A percentile compares a stretch with the other conserved stretches of the same genome.
phyloP scores from a whole-genome alignment of 1,140 invertebrate species.

The Drosophila setifemur region DNA sequence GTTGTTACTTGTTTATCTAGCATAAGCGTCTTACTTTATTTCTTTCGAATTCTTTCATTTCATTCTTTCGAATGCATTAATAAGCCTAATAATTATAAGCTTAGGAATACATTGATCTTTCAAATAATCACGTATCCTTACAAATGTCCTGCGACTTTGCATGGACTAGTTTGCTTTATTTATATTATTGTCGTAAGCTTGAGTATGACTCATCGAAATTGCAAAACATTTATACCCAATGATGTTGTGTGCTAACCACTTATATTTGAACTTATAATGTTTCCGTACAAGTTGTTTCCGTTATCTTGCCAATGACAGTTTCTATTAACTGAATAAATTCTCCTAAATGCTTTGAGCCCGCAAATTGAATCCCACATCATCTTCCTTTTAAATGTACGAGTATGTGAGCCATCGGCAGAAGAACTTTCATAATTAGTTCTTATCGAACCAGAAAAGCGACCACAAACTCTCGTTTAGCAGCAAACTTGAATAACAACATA shows the following conservation, averaged over 20 bases:
- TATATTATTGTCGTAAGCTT: constrained; percentile 2
- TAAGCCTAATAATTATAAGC: too few relatives aligned
- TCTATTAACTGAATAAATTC: constrained; percentile 15
- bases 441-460: constrained; percentile 34
- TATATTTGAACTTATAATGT: constrained; percentile 35
- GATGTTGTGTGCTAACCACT: constrained; percentile 3
- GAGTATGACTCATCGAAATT: constrained; percentile 17
- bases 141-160: too few relatives aligned
- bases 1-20: too few relatives aligned
- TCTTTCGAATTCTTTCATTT: too few relatives aligned
- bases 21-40: too few relatives aligned
- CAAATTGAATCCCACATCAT: constrained; percentile 4
- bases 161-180: not conserved
- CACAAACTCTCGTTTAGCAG: constrained; percentile 33
- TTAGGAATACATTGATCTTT: too few relatives aligned
- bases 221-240: constrained; percentile 15
- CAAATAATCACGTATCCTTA: too few relatives aligned
- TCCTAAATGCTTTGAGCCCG: not conserved
- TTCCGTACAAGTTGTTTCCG: constrained; percentile 6
- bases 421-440: constrained; percentile 47
- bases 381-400: not conserved
- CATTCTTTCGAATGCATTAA: too few relatives aligned
- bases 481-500: constrained; percentile 36
- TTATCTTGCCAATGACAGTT: constrained; percentile 12
- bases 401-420: not conserved